Evolutionary conservation across 2,888 invertebrate genomes (phyloP), one percentile per base, ranked within the genome.

Genomic region (Drosophila recens): DNA sequence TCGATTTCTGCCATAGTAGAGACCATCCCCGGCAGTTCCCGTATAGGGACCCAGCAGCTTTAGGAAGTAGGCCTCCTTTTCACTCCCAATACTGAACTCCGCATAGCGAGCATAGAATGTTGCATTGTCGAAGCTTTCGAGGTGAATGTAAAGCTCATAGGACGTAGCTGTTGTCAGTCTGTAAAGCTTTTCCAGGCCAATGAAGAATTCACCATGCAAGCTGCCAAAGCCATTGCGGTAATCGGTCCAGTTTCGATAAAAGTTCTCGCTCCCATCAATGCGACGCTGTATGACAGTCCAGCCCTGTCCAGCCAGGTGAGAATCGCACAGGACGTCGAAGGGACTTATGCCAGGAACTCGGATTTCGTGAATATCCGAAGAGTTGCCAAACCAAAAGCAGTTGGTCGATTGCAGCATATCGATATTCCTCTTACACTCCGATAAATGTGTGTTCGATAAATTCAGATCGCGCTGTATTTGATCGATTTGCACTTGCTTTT

Each of bases 251-350:
- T 57, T 64, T 3, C 64, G 48, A 49, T 57, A 64, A 15, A 66
- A 58, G 17, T 70, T 56, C 30, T 52, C 71, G 3, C 45, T 62
- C 2, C 70, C 70, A 4, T 70, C 36, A 4, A 71, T 30, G n/a
- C 70, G 62, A 53, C 72, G 71, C 42, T 71, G 71, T 43, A 71
- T 58, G 1, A 71, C 56, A n/a, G 57, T 64, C 71, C 71, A 71
- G 9, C 72, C 71, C 8, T 43, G 23, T 8, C 52, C 61, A 9
- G 34, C 57, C 20, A 52, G 23, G n/a, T 11, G 11, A 10, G 43
- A 58, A 27, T 33, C 34, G 43, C 57, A 64, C n/a, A 23, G 42
- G 10, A 64, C 42, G 1, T 64, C 43, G 17, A 57, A 49, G n/a
- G 57, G 48, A 43, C 27, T 40, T 23, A 43, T 9, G 15, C 34